Evolutionary conservation across 1,140 invertebrate genomes (phyloP), one percentile per base, ranked within the genome.

Genomic region (Pseudomyrmex sp.): DNA sequence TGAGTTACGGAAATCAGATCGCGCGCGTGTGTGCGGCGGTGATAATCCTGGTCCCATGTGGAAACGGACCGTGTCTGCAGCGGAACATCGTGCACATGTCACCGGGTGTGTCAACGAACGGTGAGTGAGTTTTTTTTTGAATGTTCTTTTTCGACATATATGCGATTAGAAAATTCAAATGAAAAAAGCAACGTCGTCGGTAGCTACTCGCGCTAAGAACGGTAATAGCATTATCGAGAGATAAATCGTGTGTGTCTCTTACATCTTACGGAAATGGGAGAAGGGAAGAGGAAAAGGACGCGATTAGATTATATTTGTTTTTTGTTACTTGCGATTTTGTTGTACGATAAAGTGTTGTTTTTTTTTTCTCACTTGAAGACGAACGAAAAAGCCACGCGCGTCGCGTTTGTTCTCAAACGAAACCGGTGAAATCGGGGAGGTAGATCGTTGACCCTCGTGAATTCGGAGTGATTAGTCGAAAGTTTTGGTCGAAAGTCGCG

Each of bases 391-490:
- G 13, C 2, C n/a, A 13, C 46, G 10, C 13, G 35, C 46, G 46
- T 26, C 58, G 44, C 26, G 26, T 26, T 76, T 35, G 75, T 23
- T 87, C 82, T 87, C 75, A 2, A 69, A 70, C 85, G 83, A 82
- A 88, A 88, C 75, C 74, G 83, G 87, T 88, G 87, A 88, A 88
- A 88, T 88, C 87, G 73, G 52, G 68, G 66, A 10, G n/a, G 77
- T 15, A 73, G 87, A 88, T 85, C 87, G 59, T 85, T 88, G 86
- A 88, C 87, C 86, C 72, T 54, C 9, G 52, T 46, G 35, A 35
- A 85, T 88, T 68, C 35, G 58, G 58, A 85, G 54, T 23, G 75
- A 63, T 86, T 88, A 88, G 75, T 87, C 58, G 86, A 87, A 87
- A 87, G 86, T 87, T 87, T 86, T 82, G 59, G 66, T 63, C 61